These are phyloP conservation scores for Cecropterus lyciades DNA, from an alignment of 1,140 invertebrate species.

Conservation along the genomic window DNA sequence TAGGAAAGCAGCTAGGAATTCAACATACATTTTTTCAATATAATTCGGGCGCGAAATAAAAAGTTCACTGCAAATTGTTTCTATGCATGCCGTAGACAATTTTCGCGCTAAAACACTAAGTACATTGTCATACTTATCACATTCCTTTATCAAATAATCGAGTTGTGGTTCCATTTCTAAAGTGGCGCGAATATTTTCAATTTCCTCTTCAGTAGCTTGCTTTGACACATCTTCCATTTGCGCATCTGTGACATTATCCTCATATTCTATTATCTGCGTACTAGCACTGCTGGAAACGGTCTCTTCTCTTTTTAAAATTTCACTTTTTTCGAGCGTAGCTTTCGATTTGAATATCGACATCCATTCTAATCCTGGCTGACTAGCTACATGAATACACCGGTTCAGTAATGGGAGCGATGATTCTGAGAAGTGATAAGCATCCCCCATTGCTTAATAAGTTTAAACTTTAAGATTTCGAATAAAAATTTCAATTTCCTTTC, in stretches of 20 bases:
- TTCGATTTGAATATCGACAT: background rate
- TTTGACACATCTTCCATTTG: background rate
- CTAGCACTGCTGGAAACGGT: background rate
- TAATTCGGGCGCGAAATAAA: background rate
- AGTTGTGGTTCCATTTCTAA: background rate
- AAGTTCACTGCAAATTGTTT: conserved; percentile 18
- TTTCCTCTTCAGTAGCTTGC: background rate
- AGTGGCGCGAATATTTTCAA: background rate
- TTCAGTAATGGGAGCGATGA: conserved; percentile 35
- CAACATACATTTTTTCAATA: conserved; percentile 39
- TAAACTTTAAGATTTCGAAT: too few species aligned
- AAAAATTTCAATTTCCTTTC: too few species aligned
- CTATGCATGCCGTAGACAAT: conserved; percentile 33
- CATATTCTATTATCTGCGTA: too few species aligned
- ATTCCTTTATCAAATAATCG: conserved; percentile 39
- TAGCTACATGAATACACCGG: conserved; percentile 34
- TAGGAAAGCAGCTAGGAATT: conserved; percentile 47
- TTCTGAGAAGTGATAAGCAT: conserved; percentile 44
- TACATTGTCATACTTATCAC: conserved; percentile 33
- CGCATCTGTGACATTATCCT: background rate
- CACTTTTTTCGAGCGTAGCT: background rate
- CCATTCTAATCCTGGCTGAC: conserved; percentile 1
- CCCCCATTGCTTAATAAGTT: too few species aligned
- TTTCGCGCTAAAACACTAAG: conserved; percentile 37
- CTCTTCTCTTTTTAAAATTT: background rate